phyloP scores from a whole-genome alignment of 2,888 invertebrate genomes.

The Periphyllus acericola region DNA sequence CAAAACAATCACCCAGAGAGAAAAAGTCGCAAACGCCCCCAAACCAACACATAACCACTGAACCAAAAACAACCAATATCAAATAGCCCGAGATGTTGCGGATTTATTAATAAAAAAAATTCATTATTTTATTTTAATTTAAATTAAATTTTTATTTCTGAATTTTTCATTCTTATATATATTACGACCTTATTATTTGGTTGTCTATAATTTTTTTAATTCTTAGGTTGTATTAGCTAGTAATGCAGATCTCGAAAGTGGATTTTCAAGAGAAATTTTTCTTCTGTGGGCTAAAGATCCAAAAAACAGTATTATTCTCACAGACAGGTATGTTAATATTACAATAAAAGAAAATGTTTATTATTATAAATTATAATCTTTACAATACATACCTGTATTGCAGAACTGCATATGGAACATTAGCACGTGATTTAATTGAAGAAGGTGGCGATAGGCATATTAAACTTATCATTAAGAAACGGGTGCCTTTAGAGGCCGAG shows the following conservation, averaged over 20 bases:
- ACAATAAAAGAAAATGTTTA: neutral
- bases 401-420: constrained; percentile 83
- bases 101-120: no score
- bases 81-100: no score
- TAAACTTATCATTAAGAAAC: constrained; percentile 76
- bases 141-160: neutral
- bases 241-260: constrained; percentile 93
- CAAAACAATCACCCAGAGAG: no score
- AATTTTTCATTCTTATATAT: neutral
- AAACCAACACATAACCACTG: no score
- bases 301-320: constrained; percentile 94
- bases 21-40: no score
- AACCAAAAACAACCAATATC: no score
- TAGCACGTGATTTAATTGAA: constrained; percentile 82
- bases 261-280: constrained; percentile 94
- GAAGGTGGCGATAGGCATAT: constrained; percentile 79
- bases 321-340: constrained; percentile 73
- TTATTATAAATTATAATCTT: neutral
- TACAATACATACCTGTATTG: neutral
- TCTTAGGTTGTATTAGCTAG: constrained; percentile 90
- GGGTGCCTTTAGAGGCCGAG: constrained; percentile 80
- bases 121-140: no score
- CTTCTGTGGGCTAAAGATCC: constrained; percentile 91
- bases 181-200: neutral
- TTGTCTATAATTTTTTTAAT: neutral